Evolutionary conservation across 2,113 vertebrate genomes (phyloP), one percentile per base, ranked within the genome.

Genomic region (Hystrix brachyura): DNA sequence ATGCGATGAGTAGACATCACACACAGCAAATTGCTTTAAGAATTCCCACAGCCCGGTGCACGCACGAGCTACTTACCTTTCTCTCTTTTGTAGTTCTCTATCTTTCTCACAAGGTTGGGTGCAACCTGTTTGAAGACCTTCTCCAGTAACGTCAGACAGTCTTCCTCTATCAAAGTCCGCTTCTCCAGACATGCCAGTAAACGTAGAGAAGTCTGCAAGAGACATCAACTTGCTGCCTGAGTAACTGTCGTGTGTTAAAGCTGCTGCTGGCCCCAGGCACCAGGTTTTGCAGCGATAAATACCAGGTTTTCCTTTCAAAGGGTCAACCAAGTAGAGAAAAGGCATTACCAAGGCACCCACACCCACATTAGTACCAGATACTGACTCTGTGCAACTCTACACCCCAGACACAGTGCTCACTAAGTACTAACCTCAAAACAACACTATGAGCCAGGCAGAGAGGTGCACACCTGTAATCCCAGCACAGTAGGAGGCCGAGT

Each of bases 181-280:
- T 98, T 98, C 96, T 99, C 98, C 93, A 99, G 51, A 69, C 48
- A 83, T 87, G 2, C 95, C 96, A 99, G 91, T 65, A 99, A 80
- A 51, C 98, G 97, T 59, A 99, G 94, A 87, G 98, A 88, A 74
- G 95, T 98, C 99, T 99, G 96, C 72, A 89, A 98, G 59, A 80
- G 85, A 65, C 55, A 55, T 65, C 82, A 76, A 71, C 79, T 86
- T 86, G 71, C 32, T 74, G 46, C 17, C n/a, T 74, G 53, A 57
- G 59, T 13, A 91, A 6, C n/a, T 72, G 67, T 87, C 71, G 25
- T 15, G 59, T 34, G 25, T 51, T 81, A 57, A 79, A 60, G 48
- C n/a, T 84, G 55, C 4, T 10, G 79, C 48, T 46, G 67, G 38
- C 74, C n/a, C 46, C 8, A 43, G 17, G 76, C 60, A 71, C 25